Percentiles rank a stretch among this genome's conserved stretches.
These are phyloP conservation scores for Nasua narica DNA, from an alignment of 2,797 vertebrate species.

Conservation along the genomic window DNA sequence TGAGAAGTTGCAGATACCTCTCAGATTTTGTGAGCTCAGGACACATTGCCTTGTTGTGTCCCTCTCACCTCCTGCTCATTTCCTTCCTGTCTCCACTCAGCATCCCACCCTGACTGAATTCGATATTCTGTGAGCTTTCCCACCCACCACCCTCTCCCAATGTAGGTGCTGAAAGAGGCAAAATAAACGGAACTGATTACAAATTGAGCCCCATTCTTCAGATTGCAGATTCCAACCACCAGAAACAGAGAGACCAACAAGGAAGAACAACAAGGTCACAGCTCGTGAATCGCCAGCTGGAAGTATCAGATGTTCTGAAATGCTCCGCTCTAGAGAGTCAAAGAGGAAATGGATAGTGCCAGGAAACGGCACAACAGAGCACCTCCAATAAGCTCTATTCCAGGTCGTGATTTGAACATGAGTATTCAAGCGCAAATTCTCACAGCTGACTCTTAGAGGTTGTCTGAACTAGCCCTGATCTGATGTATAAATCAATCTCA, in stretches of 20 bases:
- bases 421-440: neutral
- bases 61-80: neutral
- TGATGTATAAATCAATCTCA: neutral
- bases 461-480: neutral
- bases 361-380: neutral
- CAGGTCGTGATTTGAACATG: neutral
- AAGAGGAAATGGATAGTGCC: neutral
- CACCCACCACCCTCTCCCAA: neutral
- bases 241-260: neutral
- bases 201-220: neutral
- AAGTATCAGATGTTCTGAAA: neutral
- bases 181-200: neutral
- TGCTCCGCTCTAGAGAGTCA: neutral
- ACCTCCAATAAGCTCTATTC: rapidly evolving
- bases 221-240: neutral
- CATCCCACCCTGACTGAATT: neutral
- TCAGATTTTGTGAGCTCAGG: neutral
- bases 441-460: neutral
- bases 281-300: neutral
- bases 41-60: neutral
- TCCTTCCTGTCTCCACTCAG: neutral
- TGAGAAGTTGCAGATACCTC: neutral
- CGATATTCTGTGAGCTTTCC: neutral
- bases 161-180: neutral
- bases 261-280: neutral